Evolutionary conservation across 1,140 invertebrate genomes (phyloP).

Genomic region (Pachyrhynchus sulphureomaculatus): DNA sequence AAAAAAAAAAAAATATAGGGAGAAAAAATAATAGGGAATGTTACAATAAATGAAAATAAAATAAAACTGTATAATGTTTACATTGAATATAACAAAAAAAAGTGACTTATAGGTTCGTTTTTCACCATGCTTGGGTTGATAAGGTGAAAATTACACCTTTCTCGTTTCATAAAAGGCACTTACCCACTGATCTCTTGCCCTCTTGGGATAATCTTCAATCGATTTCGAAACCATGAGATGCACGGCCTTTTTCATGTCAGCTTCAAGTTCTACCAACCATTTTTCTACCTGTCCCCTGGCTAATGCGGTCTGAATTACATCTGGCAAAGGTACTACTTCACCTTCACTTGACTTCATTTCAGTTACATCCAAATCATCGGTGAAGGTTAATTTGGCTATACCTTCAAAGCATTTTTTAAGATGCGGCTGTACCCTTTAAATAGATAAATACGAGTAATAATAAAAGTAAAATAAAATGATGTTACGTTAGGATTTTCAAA

Average conservation of each 20-base stretch:
- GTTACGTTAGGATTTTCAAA: too few relatives aligned
- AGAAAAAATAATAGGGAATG: too few relatives aligned
- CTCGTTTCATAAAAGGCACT: too few relatives aligned
- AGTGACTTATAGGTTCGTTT: background rate
- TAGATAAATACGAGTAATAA: too few relatives aligned
- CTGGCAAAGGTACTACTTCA: conserved; percentile 76
- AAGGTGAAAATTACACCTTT: too few relatives aligned
- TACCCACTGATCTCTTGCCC: conserved; percentile 76
- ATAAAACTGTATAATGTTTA: too few relatives aligned
- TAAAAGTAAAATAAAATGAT: too few relatives aligned
- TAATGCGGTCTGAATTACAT: conserved; percentile 80
- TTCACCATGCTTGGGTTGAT: background rate
- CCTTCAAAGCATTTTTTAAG: conserved; percentile 97
- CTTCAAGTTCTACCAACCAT: conserved; percentile 91
- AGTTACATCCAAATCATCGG: conserved; percentile 82
- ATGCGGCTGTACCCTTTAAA: conserved; percentile 96
- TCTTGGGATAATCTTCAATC: conserved; percentile 67
- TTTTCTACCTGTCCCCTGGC: conserved; percentile 96
- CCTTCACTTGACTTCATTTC: conserved; percentile 88
- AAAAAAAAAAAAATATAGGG: too few relatives aligned
- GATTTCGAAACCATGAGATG: conserved; percentile 66
- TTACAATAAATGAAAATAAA: too few relatives aligned
- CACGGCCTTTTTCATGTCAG: conserved; percentile 87
- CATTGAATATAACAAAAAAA: too few relatives aligned
- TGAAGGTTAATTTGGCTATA: conserved; percentile 84